Evolutionary conservation across 2,888 invertebrate genomes (phyloP).

Genomic region (Polydrusus pterygomalis): DNA sequence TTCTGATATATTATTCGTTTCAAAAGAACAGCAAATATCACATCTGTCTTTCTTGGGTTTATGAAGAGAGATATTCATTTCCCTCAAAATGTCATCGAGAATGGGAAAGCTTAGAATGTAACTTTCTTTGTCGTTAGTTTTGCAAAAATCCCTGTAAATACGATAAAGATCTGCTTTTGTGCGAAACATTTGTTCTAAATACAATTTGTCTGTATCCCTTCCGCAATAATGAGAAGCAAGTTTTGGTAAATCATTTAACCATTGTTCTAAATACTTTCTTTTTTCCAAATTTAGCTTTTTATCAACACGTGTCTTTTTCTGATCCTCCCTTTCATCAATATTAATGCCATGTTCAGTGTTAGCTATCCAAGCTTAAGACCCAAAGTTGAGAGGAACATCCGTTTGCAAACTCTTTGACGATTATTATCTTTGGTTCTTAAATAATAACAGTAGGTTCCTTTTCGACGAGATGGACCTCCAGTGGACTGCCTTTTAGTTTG

Average conservation of each 20-base stretch:
- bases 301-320: slow-evolving; percentile 3
- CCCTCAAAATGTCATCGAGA: slow-evolving; percentile 6
- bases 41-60: background rate
- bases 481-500: slow-evolving; percentile 23
- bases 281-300: slow-evolving; percentile 2
- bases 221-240: slow-evolving; percentile 22
- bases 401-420: slow-evolving; percentile 6
- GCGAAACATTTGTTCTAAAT: slow-evolving; percentile 40
- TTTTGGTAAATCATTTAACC: slow-evolving; percentile 21
- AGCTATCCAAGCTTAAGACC: slow-evolving; percentile 8
- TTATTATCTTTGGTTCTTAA: slow-evolving; percentile 26
- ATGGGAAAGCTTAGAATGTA: slow-evolving; percentile 25
- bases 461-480: slow-evolving; percentile 16
- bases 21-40: slow-evolving; percentile 28
- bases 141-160: slow-evolving; percentile 30
- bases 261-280: slow-evolving; percentile 24
- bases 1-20: slow-evolving; percentile 24
- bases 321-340: slow-evolving; percentile 3
- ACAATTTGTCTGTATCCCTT: slow-evolving; percentile 17
- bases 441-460: slow-evolving; percentile 24
- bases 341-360: slow-evolving; percentile 18
- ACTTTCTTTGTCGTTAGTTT: slow-evolving; percentile 23
- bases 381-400: slow-evolving; percentile 7
- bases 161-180: slow-evolving; percentile 32
- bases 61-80: slow-evolving; percentile 11